Conservation (phyloP, 2,888 invertebrate species). For the Halictus ligatus region DNA sequence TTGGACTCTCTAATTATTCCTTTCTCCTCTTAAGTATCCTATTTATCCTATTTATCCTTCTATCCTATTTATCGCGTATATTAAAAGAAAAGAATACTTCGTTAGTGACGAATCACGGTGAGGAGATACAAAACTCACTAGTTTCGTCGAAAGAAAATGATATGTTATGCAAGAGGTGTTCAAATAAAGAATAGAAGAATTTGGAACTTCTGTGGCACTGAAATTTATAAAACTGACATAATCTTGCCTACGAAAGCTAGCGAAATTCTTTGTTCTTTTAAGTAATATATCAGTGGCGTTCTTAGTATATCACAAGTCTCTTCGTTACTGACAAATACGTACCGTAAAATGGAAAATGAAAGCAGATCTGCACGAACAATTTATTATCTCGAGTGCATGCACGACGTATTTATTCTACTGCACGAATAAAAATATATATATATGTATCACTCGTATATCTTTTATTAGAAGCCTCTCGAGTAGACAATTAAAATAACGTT, state of each 20-base stretch:
- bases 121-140: neutral
- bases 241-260: no score
- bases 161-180: neutral
- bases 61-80: neutral
- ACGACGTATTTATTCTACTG: neutral
- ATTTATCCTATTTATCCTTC: neutral
- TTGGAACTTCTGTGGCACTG: no score
- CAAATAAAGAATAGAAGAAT: neutral
- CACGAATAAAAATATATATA: neutral
- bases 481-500: neutral
- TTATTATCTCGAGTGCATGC: neutral
- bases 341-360: conserved; percentile 17
- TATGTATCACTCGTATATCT: neutral
- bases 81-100: neutral
- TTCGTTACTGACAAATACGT: conserved; percentile 23
- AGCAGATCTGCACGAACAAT: neutral
- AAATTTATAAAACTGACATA: no score
- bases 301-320: conserved; percentile 1
- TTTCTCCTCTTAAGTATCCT: neutral
- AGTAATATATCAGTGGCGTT: no score
- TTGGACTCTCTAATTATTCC: neutral
- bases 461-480: conserved; percentile 10
- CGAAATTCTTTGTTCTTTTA: no score
- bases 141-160: neutral
- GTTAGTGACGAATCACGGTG: conserved; percentile 23